A percentile compares a stretch with the other conserved stretches of the same genome.
phyloP scores from a whole-genome alignment of 1,140 invertebrate genomes.

The Aleiodes sp. region DNA sequence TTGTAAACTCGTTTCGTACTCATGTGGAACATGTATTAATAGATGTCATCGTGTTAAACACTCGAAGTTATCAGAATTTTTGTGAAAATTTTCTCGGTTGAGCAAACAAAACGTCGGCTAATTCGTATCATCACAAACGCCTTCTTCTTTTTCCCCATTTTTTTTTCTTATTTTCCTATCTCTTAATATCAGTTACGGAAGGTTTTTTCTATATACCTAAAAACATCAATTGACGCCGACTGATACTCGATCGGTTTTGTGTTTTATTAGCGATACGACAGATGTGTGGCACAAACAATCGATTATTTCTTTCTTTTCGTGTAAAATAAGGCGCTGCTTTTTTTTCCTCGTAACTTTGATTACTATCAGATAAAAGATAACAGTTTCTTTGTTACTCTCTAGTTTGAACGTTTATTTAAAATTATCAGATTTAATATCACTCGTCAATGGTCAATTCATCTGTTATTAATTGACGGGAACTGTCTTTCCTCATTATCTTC shows the following conservation, averaged over 20 bases:
- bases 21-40: constrained; percentile 17
- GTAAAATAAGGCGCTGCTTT: constrained; percentile 19
- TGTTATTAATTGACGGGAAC: too few species aligned
- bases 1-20: neutral
- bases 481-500: too few species aligned
- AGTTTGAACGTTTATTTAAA: too few species aligned
- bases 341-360: constrained; percentile 44
- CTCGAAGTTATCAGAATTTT: neutral
- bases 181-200: constrained; percentile 34
- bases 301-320: constrained; percentile 38
- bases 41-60: neutral
- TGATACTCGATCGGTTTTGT: constrained; percentile 42
- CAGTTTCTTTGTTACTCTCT: too few species aligned
- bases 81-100: constrained; percentile 22
- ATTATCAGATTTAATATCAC: too few species aligned
- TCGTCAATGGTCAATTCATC: too few species aligned
- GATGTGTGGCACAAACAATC: constrained; percentile 46
- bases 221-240: constrained; percentile 51
- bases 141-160: too few species aligned
- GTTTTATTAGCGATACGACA: constrained; percentile 56
- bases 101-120: constrained; percentile 30
- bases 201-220: constrained; percentile 28
- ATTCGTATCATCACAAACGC: constrained; percentile 33
- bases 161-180: too few species aligned
- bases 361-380: constrained; percentile 43